These are phyloP conservation scores for Phataginus tetradactyla DNA, from an alignment of 2,797 vertebrate genomes.

Conservation along the genomic window DNA sequence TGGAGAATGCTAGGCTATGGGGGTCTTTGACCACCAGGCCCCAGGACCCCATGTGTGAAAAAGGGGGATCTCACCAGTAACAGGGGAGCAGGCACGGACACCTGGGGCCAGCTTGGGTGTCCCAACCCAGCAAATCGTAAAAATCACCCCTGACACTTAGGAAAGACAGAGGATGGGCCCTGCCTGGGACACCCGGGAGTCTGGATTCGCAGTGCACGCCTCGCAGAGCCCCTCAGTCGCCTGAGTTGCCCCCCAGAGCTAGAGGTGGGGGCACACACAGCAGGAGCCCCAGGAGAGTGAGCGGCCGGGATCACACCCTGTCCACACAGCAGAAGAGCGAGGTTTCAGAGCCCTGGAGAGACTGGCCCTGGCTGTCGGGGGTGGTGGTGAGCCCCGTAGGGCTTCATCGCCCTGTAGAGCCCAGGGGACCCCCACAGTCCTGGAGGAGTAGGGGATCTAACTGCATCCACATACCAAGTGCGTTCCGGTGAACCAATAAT, in stretches of 20 bases:
- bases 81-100: neutral
- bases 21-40: neutral
- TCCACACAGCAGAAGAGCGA: neutral
- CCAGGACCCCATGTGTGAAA: no score
- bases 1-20: no score
- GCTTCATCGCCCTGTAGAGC: neutral
- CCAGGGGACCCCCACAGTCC: no score
- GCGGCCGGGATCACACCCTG: neutral
- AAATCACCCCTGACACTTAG: no score
- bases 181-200: no score
- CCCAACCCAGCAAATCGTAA: neutral
- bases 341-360: neutral
- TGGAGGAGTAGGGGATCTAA: no score
- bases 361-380: no score
- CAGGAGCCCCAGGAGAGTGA: neutral
- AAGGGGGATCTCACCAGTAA: neutral
- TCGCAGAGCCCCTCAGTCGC: neutral
- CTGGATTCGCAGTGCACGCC: neutral
- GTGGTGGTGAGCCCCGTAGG: accelerated
- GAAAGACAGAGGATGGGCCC: neutral
- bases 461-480: neutral
- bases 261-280: neutral
- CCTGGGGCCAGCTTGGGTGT: no score
- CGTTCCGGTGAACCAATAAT: neutral
- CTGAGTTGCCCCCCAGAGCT: neutral